Conservation (phyloP, 2,888 invertebrate species). For the Toxonevra muliebris region DNA sequence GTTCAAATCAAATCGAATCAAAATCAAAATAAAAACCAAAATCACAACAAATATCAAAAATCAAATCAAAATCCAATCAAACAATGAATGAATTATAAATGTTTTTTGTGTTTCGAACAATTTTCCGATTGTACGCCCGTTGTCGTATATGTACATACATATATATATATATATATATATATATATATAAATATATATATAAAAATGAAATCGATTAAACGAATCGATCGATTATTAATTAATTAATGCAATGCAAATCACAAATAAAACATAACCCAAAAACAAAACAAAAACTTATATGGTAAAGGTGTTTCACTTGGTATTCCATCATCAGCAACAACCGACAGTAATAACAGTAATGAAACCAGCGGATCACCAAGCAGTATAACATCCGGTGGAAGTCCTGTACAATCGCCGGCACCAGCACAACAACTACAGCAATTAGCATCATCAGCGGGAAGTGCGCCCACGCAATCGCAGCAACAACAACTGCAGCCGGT, state of each 20-base stretch:
- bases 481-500: conserved; percentile 51
- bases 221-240: too few species aligned
- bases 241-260: conserved; percentile 1
- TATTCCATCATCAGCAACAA: conserved; percentile 72
- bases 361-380: conserved; percentile 85
- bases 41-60: background rate
- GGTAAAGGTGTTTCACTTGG: conserved; percentile 54
- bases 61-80: conserved; percentile 6
- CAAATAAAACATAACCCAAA: conserved; percentile 36
- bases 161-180: background rate
- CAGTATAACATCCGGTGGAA: conserved; percentile 84
- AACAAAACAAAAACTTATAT: conserved; percentile 36
- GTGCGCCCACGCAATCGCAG: conserved; percentile 1
- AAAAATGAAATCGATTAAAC: conserved; percentile 4
- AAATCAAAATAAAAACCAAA: too few species aligned
- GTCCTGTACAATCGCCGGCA: conserved; percentile 79
- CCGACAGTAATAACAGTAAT: conserved; percentile 83
- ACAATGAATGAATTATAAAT: conserved; percentile 10
- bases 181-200: too few species aligned
- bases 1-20: conserved; percentile 13
- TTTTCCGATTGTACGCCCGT: background rate
- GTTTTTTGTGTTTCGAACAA: too few species aligned
- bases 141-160: conserved; percentile 20
- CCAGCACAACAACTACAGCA: conserved; percentile 58
- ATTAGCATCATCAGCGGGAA: conserved; percentile 40